A percentile compares a stretch with the other conserved stretches of the same genome.
These are phyloP conservation scores for Notocelia uddmanniana DNA, from an alignment of 2,888 invertebrate species.

Conservation along the genomic window DNA sequence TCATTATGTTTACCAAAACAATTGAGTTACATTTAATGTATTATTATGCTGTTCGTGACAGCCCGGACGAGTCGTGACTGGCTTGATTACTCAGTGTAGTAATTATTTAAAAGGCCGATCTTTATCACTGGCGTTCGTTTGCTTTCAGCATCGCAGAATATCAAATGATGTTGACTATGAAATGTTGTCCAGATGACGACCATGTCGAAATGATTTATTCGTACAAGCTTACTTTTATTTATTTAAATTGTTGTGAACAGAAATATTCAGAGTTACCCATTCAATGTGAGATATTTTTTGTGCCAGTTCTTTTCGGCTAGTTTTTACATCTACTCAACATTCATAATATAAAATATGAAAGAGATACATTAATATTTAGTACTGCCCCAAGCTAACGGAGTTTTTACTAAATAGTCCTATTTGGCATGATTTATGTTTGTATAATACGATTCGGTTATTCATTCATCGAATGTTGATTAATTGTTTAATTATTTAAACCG, in stretches of 20 bases:
- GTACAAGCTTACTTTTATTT: background rate
- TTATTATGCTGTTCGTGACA: background rate
- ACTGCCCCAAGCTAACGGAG: too few relatives aligned
- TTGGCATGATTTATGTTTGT: too few relatives aligned
- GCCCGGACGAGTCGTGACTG: conserved; percentile 13
- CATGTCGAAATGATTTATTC: background rate
- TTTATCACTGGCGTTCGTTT: conserved; percentile 1
- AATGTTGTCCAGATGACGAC: background rate
- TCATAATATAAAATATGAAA: too few relatives aligned
- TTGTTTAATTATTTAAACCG: too few relatives aligned
- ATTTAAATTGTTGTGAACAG: background rate
- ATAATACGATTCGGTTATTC: too few relatives aligned
- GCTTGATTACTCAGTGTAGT: background rate
- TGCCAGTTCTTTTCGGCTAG: too few relatives aligned
- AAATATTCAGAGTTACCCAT: too few relatives aligned
- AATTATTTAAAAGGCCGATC: conserved; percentile 5
- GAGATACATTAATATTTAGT: too few relatives aligned
- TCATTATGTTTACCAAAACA: background rate
- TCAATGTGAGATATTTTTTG: too few relatives aligned
- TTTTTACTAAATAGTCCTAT: too few relatives aligned
- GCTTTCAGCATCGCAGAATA: background rate
- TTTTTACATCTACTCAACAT: too few relatives aligned
- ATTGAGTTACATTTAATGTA: background rate
- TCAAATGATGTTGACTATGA: background rate
- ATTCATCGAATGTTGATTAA: too few relatives aligned